Evolutionary conservation across 2,113 vertebrate species (phyloP), one percentile per base, ranked within the genome.

Genomic region (Apodemus sylvaticus): DNA sequence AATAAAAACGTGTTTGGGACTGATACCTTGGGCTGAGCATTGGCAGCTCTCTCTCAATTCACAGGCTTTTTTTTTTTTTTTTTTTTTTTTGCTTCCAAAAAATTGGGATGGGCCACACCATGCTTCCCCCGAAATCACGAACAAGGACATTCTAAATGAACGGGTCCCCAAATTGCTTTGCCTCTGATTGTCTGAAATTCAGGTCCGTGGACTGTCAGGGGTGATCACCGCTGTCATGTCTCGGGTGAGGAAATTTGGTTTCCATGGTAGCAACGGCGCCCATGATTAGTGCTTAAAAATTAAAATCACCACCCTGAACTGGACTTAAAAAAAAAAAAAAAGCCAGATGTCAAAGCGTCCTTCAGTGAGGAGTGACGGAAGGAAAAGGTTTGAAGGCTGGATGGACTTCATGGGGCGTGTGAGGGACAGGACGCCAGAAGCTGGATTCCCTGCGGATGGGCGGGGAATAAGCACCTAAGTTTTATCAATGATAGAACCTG

Each of bases 1-100:
- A 97, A 94, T 96, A 97, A 96, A 98, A 98, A 94, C 7, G 19
- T 70, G 36, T 90, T 96, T 97, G 94, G 58, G 66, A 97, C 93
- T 82, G 90, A 90, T 82, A 97, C 62, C 88, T 92, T 79, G 93
- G 83, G 70, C 64, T 86, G 76, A 45, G 86, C 92, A 53, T 48
- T 70, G 78, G 90, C 74, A 71, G 62, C 34, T 53, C 26, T 70
- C n/a, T 93, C n/a, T 89, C 70, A 20, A 60, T 53, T 45, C 22
- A 79, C 89, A 76, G 6, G 82, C 26, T 82, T 94, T 89, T 66
- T n/a, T n/a, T n/a, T n/a, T n/a, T n/a, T n/a, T n/a, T 82, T 94
- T 89, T 66, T n/a, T n/a, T n/a, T n/a, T 77, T 92, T 82, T 58
- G 86, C 26, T 81, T 89, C 91, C 81, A 12, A 98, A 64, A 89